Conservation (phyloP, 2,888 invertebrate species). For the Sarcophaga variegata region DNA sequence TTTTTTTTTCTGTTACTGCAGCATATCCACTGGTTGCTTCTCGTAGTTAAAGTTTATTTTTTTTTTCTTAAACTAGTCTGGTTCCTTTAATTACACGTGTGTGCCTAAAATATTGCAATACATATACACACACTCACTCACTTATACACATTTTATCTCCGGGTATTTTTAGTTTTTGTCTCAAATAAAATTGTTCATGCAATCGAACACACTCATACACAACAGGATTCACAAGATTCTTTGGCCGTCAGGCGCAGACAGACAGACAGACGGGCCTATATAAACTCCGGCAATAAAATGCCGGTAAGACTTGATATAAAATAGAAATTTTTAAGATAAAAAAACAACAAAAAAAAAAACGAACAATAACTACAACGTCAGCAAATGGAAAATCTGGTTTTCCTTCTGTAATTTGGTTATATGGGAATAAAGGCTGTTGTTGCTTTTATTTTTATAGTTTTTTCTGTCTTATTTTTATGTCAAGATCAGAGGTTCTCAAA, state of each 20-base stretch:
- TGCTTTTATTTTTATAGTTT: not conserved
- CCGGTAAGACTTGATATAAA: constrained; percentile 59
- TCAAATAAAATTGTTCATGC: constrained; percentile 46
- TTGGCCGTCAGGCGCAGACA: not conserved
- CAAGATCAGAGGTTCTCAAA: constrained; percentile 43
- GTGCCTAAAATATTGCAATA: constrained; percentile 20
- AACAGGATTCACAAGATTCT: not conserved
- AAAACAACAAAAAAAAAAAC: not conserved
- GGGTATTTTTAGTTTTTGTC: constrained; percentile 16
- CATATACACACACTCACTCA: not conserved
- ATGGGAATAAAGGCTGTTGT: constrained; percentile 25
- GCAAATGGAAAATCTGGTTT: constrained; percentile 62
- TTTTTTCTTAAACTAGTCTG: constrained; percentile 17
- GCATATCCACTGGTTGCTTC: not conserved
- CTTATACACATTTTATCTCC: constrained; percentile 3
- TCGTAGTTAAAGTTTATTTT: not conserved
- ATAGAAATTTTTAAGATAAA: constrained; percentile 59
- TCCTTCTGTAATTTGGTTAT: constrained; percentile 42
- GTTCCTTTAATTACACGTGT: constrained; percentile 66
- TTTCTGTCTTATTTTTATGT: not conserved
- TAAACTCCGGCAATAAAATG: constrained; percentile 43
- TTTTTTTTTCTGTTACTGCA: not conserved
- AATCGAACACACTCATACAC: not conserved
- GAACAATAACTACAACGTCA: constrained; percentile 30
- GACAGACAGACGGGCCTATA: constrained; percentile 29